Evolutionary conservation across 1,140 invertebrate genomes (phyloP).

Genomic region (Drosophila ironensis): DNA sequence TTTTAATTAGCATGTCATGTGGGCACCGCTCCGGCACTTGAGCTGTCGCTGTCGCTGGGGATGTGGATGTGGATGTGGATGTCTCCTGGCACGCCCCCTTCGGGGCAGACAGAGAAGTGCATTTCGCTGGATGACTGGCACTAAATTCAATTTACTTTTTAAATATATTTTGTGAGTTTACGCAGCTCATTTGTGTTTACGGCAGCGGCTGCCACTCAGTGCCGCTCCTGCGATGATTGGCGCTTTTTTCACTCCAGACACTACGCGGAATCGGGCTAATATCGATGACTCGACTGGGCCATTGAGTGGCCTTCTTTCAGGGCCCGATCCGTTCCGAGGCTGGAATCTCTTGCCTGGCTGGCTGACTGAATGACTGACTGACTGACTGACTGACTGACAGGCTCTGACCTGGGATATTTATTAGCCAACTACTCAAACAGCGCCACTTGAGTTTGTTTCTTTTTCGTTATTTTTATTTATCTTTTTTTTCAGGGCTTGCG

Average conservation of each 20-base stretch:
- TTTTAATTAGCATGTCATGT: constrained; percentile 81
- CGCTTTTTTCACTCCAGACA: constrained; percentile 36
- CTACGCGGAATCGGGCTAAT: constrained; percentile 76
- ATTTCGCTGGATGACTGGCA: constrained; percentile 77
- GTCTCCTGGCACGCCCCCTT: constrained; percentile 56
- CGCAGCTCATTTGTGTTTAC: constrained; percentile 47
- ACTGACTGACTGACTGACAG: constrained; percentile 36
- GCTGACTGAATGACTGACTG: constrained; percentile 13
- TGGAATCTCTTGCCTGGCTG: not conserved
- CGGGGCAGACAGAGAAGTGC: constrained; percentile 50
- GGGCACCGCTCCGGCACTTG: constrained; percentile 59
- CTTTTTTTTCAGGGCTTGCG: constrained; percentile 45
- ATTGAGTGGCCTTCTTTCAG: constrained; percentile 59
- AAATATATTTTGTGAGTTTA: constrained; percentile 53
- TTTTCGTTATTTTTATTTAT: too few relatives aligned
- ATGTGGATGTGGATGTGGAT: too few relatives aligned
- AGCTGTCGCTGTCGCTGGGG: constrained; percentile 28
- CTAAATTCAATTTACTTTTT: constrained; percentile 75
- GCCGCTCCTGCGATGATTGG: constrained; percentile 77
- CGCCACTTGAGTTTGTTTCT: constrained; percentile 60
- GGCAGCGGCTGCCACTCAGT: constrained; percentile 60
- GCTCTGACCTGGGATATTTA: constrained; percentile 56
- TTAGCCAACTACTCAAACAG: constrained; percentile 64
- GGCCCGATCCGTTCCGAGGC: not conserved
- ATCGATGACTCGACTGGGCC: constrained; percentile 77